Evolutionary conservation across 2,888 invertebrate genomes (phyloP).

Genomic region (Strigamia crassipes): DNA sequence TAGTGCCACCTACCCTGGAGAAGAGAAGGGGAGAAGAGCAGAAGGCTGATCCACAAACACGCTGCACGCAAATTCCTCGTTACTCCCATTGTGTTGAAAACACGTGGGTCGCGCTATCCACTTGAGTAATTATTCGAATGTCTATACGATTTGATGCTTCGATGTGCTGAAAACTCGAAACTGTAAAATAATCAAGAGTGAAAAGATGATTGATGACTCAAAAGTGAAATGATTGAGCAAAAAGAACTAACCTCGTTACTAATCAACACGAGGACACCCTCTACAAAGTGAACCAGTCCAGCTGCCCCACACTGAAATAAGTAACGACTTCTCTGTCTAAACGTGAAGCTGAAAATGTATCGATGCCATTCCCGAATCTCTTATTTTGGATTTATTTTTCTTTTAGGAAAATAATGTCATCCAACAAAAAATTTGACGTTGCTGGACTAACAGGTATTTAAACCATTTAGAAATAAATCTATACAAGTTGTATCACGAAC

Average conservation of each 20-base stretch:
- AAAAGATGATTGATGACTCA: neutral
- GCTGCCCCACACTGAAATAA: neutral
- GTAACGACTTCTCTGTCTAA: neutral
- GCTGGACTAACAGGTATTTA: too few species aligned
- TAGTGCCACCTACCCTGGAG: neutral
- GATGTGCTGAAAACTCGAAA: neutral
- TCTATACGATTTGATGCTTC: neutral
- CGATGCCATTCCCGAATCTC: neutral
- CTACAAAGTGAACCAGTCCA: neutral
- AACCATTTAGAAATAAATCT: too few species aligned
- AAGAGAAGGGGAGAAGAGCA: neutral
- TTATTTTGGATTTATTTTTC: neutral
- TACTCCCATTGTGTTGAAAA: neutral
- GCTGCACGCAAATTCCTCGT: neutral
- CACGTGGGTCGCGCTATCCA: conserved; percentile 17
- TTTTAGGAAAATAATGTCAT: too few species aligned
- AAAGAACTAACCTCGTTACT: conserved; percentile 1
- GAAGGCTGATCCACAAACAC: conserved; percentile 3
- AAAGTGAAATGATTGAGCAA: neutral
- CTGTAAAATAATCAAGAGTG: conserved; percentile 1
- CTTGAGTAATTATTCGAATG: neutral
- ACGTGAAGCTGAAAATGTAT: neutral
- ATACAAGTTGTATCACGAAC: too few species aligned
- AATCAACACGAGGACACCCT: neutral
- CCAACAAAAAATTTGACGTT: too few species aligned